phyloP scores from a whole-genome alignment of 1,140 invertebrate genomes.

The Asobara japonica region DNA sequence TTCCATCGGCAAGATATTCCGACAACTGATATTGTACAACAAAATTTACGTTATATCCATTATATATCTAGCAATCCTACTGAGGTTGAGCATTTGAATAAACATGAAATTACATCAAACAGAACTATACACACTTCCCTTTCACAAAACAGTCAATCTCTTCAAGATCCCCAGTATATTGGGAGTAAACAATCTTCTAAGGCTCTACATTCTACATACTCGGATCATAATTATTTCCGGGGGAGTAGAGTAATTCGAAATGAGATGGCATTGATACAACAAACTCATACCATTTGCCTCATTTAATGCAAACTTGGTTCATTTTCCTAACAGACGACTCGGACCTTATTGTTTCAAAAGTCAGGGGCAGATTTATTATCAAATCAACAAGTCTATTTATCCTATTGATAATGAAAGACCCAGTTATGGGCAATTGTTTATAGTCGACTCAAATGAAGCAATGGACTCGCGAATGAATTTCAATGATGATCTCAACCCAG shows the following conservation, averaged over 20 bases:
- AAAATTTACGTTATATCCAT: neutral
- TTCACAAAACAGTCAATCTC: too few species aligned
- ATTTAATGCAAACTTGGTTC: slow-evolving; percentile 20
- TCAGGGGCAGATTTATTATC: neutral
- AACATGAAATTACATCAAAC: neutral
- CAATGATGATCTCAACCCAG: neutral
- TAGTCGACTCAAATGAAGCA: slow-evolving; percentile 5
- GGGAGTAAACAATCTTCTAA: too few species aligned
- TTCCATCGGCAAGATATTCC: too few species aligned
- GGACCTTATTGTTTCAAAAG: neutral
- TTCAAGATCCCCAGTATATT: too few species aligned
- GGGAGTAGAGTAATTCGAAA: too few species aligned
- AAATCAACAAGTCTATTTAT: neutral
- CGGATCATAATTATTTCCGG: neutral
- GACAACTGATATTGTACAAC: too few species aligned
- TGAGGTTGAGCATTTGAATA: neutral
- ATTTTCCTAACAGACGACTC: neutral
- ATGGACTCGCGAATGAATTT: neutral
- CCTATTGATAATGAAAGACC: slow-evolving; percentile 7
- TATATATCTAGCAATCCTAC: too few species aligned
- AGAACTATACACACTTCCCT: too few species aligned
- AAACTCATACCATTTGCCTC: neutral
- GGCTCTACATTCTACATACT: neutral
- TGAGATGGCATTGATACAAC: slow-evolving; percentile 5
- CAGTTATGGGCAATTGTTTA: slow-evolving; percentile 14